phyloP scores from a whole-genome alignment of 2,888 invertebrate genomes.

The Nymphalis urticae region DNA sequence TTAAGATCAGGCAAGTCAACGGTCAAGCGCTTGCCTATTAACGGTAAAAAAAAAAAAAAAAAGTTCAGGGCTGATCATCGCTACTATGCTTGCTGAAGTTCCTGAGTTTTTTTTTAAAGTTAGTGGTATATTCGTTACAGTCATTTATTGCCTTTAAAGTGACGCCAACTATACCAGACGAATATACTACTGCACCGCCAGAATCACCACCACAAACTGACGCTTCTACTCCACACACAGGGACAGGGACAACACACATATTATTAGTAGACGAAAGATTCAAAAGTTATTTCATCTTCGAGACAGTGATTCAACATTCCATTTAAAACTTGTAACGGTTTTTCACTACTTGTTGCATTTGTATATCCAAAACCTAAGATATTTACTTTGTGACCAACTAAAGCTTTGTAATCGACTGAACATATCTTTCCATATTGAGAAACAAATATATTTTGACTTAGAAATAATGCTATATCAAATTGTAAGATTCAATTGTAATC shows the following conservation, averaged over 20 bases:
- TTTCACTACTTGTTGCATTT: neutral
- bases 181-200: slow-evolving; percentile 6
- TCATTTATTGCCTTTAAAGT: neutral
- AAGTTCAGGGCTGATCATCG: neutral
- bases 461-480: neutral
- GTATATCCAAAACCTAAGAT: neutral
- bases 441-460: slow-evolving; percentile 7
- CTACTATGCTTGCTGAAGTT: neutral
- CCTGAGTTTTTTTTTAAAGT: neutral
- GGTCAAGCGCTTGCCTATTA: too few relatives aligned
- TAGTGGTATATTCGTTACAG: slow-evolving; percentile 1
- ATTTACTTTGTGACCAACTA: slow-evolving; percentile 7
- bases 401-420: slow-evolving; percentile 1
- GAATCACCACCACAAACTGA: slow-evolving; percentile 4
- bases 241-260: slow-evolving; percentile 11
- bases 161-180: neutral
- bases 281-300: neutral
- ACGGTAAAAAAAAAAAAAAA: too few relatives aligned
- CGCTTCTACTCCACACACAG: neutral
- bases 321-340: neutral
- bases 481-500: neutral
- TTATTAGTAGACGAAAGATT: too few relatives aligned
- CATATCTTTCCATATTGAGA: slow-evolving; percentile 8
- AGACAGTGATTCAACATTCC: neutral
- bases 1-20: too few relatives aligned